Evolutionary conservation across 2,797 vertebrate species (phyloP).

Genomic region (Sus cebifrons): DNA sequence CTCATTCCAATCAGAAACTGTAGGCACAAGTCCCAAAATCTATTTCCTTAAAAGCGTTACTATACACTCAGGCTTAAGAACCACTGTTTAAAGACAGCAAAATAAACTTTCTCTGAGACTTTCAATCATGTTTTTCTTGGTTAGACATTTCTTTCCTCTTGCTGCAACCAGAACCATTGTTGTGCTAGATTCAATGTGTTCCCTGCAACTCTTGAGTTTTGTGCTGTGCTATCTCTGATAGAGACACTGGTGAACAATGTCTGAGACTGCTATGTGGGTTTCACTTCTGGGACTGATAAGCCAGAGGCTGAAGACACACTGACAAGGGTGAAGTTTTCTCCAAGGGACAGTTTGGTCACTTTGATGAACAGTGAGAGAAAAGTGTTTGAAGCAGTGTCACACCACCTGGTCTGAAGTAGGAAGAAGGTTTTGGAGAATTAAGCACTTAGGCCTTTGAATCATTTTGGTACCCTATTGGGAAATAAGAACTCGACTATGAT

Average conservation of each 20-base stretch:
- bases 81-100: not conserved
- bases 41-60: slow-evolving; percentile 44
- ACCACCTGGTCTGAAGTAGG: not conserved
- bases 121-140: not conserved
- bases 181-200: not conserved
- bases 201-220: slow-evolving; percentile 30
- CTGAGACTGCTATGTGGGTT: slow-evolving; percentile 1
- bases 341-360: slow-evolving; percentile 5
- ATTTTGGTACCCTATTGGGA: not conserved
- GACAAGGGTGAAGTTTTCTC: slow-evolving; percentile 31
- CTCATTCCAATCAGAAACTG: not conserved
- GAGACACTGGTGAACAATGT: not conserved
- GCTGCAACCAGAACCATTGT: not conserved
- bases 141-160: slow-evolving; percentile 21
- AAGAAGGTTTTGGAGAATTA: slow-evolving; percentile 23
- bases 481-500: not conserved
- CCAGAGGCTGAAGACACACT: not conserved
- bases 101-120: slow-evolving; percentile 34
- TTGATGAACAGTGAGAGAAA: slow-evolving; percentile 21
- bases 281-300: slow-evolving; percentile 53
- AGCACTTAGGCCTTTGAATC: slow-evolving; percentile 11
- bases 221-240: slow-evolving; percentile 12
- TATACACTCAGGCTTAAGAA: not conserved
- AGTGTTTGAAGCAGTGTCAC: slow-evolving; percentile 5
- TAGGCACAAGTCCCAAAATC: not conserved